Evolutionary conservation across 2,888 invertebrate genomes (phyloP), one percentile per base, ranked within the genome.

Genomic region (Dichetophora obliterata): DNA sequence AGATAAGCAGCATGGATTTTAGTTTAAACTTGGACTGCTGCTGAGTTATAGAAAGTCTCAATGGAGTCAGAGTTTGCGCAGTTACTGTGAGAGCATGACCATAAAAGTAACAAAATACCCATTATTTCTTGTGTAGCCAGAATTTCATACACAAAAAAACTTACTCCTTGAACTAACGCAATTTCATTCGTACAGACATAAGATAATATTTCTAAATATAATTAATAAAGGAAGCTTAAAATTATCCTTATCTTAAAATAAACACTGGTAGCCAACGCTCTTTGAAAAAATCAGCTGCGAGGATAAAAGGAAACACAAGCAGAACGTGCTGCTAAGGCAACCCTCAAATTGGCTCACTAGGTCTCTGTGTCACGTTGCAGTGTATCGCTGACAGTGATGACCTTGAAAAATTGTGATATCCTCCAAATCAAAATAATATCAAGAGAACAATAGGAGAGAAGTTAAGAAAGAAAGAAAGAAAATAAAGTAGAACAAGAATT

Each of bases 321-420:
- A 11, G 8, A 43, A 43, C 43, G 0, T 11, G 1, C 43, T 43
- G 43, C 11, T 2, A 43, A 3, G 14, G 43, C 43, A 43, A 59
- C 19, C 27, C 57, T 14, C n/a, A 61, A 61, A 61, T 27, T 77
- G 72, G 77, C 72, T 68, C 50, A 79, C 75, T 77, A 76, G 79
- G 79, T 79, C 75, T 77, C 74, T 77, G 75, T 79, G 79, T 79
- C 79, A 77, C 43, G 79, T 70, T 79, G 63, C 77, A 68, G 43
- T 43, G 43, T 43, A 43, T 43, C 79, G 77, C 78, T 82, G 81
- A 81, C 82, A 81, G 80, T 73, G 80, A 78, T 82, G 82, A 82
- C 82, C 82, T 82, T 82, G 82, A 82, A 79, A 52, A 71, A n/a
- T 59, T 19, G 43, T 14, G 37, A 8, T 43, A 34, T 52, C 34